Evolutionary conservation across 2,888 invertebrate genomes (phyloP).

Genomic region (Celastrina argiolus): DNA sequence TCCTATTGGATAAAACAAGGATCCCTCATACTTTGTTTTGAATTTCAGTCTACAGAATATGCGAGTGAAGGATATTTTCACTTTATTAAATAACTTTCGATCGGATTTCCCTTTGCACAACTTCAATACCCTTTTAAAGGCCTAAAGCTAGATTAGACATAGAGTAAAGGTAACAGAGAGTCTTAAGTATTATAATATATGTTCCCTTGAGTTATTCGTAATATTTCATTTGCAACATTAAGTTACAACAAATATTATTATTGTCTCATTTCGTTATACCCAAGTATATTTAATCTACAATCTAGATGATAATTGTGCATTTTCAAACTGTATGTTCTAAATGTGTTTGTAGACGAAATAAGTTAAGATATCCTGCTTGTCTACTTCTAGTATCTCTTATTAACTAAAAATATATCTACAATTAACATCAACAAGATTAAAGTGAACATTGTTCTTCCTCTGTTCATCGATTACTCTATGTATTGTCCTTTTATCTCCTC

Average conservation of each 20-base stretch:
- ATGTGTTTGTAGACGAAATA: too few species aligned
- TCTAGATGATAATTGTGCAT: too few species aligned
- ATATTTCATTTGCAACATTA: not conserved
- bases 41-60: not conserved
- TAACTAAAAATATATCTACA: too few species aligned
- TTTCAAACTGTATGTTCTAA: too few species aligned
- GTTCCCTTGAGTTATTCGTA: not conserved
- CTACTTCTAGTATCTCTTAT: too few species aligned
- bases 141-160: slow-evolving; percentile 12
- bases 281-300: too few species aligned
- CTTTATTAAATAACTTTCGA: slow-evolving; percentile 11
- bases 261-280: too few species aligned
- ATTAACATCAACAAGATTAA: not conserved
- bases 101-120: slow-evolving; percentile 26
- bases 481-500: slow-evolving; percentile 21
- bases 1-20: too few species aligned
- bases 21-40: not conserved
- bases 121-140: slow-evolving; percentile 26
- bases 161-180: slow-evolving; percentile 18
- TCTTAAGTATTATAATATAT: not conserved
- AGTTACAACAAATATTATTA: too few species aligned
- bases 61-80: slow-evolving; percentile 1
- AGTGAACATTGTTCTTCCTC: slow-evolving; percentile 4
- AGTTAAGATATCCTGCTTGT: too few species aligned
- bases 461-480: slow-evolving; percentile 20